Conservation (phyloP, 2,113 vertebrate genomes). For the Stigmatopora nigra region DNA sequence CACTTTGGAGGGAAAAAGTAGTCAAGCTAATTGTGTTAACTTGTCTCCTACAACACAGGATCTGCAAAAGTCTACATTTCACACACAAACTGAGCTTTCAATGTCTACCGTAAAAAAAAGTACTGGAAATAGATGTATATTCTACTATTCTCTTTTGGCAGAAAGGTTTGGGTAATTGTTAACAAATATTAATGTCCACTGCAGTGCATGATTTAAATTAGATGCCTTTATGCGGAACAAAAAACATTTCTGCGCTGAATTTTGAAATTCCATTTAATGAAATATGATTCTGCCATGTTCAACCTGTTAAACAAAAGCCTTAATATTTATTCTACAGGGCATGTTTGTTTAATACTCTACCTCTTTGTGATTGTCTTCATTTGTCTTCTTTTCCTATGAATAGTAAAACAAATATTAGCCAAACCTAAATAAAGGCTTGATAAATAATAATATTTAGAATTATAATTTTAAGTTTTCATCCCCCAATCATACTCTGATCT, state of each 20-base stretch:
- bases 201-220: background rate
- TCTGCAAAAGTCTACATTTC: no score
- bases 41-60: no score
- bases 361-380: slow-evolving; percentile 84
- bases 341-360: slow-evolving; percentile 56
- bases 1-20: no score
- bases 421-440: background rate
- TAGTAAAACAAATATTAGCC: slow-evolving; percentile 20
- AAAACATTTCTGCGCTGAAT: background rate
- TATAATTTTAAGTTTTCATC: background rate
- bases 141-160: no score
- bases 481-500: background rate
- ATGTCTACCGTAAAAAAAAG: no score
- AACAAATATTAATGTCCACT: no score
- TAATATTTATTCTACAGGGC: background rate
- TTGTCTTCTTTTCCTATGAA: slow-evolving; percentile 80
- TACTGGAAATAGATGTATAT: no score
- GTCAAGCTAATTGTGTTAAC: no score
- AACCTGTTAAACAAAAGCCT: background rate
- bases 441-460: background rate
- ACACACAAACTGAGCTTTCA: no score
- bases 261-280: background rate
- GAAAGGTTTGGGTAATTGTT: no score
- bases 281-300: background rate
- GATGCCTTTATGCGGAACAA: background rate